phyloP scores from a whole-genome alignment of 2,113 vertebrate species.

The Syrrhaptes paradoxus region DNA sequence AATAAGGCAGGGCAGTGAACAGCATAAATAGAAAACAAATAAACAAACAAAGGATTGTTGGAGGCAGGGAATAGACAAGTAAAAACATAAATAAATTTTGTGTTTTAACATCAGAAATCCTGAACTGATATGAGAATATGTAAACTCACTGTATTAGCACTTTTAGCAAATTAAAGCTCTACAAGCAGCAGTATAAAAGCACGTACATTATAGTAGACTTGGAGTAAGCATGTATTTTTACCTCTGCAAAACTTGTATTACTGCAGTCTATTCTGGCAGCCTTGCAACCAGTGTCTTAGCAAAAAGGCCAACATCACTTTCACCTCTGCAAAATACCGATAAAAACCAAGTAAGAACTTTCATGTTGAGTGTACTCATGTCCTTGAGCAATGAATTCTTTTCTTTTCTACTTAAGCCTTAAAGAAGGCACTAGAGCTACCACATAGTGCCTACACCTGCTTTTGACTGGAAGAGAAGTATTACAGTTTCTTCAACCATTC shows the following conservation, averaged over 20 bases:
- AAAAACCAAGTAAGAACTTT: not conserved
- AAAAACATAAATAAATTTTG: not conserved
- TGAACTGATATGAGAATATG: not conserved
- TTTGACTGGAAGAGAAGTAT: not conserved
- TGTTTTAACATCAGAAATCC: not conserved
- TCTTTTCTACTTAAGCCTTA: not conserved
- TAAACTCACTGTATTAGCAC: not conserved
- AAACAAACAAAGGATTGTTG: not conserved
- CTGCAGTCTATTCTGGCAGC: not conserved
- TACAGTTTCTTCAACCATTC: not conserved
- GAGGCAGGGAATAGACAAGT: not conserved
- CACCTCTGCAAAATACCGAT: not conserved
- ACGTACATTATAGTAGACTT: not conserved
- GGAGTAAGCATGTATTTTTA: not conserved
- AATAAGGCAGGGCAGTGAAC: not conserved
- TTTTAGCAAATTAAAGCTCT: not conserved
- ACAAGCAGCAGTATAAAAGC: not conserved
- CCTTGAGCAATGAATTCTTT: not conserved
- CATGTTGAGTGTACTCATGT: rapidly evolving
- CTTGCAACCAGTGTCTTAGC: not conserved
- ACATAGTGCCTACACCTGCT: not conserved
- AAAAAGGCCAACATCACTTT: not conserved
- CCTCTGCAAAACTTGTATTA: not conserved
- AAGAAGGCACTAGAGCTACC: not conserved
- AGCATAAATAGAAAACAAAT: not conserved